Evolutionary conservation across 2,113 vertebrate species (phyloP), one percentile per base, ranked within the genome.

Genomic region (Leucopsar rothschildi): DNA sequence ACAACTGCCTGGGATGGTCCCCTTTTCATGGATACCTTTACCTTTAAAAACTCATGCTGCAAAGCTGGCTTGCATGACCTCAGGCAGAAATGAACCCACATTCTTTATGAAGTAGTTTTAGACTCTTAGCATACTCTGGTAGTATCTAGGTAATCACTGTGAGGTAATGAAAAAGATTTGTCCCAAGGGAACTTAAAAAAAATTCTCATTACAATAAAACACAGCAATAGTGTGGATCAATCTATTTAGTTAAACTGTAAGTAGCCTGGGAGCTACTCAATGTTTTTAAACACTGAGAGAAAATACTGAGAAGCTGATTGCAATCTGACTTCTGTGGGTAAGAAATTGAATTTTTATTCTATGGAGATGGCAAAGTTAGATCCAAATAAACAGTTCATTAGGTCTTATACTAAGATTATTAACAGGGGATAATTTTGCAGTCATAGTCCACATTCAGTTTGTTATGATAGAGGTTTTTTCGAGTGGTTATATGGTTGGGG

Each of bases 401-500:
- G 37, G 20, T 64, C 55, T 82, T 39, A 49, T 57, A 66, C 9
- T 22, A 15, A 91, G 40, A n/a, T 90, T 96, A 73, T 76, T 72
- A 42, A 8, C 15, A 60, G 39, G 28, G 49, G 57, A 83, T 80
- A 81, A 63, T 77, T 82, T 87, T 93, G 31, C 45, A 75, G 33
- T 56, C 33, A 52, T 11, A 95, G 70, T 59, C 14, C 16, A 6
- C 35, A 22, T 35, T 79, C 6, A 2, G 1, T 50, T 77, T 72
- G 8, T 45, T 80, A 66, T 10, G 4, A 33, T 11, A 39, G 18
- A 14, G 1, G 0, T 37, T n/a, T 40, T 49, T 57, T 35, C 2
- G 6, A 61, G n/a, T 23, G 2, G 2, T 12, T 23, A 9, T 37
- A 7, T 9, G 1, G 4, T 33, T 33, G 9, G 7, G 7, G 0